Conservation (phyloP, 2,797 vertebrate genomes). For the Macropus fuliginosus region DNA sequence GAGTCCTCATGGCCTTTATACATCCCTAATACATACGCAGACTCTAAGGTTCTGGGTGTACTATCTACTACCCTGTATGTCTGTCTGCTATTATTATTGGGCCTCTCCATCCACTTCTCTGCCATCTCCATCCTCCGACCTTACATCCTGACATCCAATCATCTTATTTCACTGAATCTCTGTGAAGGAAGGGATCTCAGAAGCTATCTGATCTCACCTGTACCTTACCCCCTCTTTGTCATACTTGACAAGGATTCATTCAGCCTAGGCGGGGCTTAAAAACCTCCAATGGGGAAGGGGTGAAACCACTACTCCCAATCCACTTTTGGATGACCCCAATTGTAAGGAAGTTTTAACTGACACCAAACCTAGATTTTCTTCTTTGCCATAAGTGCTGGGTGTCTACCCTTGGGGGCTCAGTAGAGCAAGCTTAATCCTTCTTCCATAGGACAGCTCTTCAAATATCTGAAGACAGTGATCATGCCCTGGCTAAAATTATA, state of each 20-base stretch:
- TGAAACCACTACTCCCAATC: neutral
- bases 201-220: neutral
- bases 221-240: neutral
- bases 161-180: neutral
- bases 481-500: neutral
- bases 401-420: neutral
- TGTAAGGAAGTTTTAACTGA: neutral
- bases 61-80: neutral
- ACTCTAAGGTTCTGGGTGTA: neutral
- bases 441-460: neutral
- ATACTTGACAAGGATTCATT: neutral
- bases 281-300: neutral
- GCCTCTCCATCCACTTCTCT: neutral
- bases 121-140: neutral
- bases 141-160: neutral
- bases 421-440: neutral
- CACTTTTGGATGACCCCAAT: neutral
- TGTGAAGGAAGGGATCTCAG: neutral
- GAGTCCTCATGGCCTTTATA: neutral
- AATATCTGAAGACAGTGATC: neutral
- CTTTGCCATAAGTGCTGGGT: neutral
- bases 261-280: neutral
- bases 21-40: neutral
- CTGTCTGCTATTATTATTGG: neutral
- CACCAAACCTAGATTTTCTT: neutral